These are phyloP conservation scores for Pseudachorutes palmiensis DNA, from an alignment of 1,140 invertebrate genomes.

Conservation along the genomic window DNA sequence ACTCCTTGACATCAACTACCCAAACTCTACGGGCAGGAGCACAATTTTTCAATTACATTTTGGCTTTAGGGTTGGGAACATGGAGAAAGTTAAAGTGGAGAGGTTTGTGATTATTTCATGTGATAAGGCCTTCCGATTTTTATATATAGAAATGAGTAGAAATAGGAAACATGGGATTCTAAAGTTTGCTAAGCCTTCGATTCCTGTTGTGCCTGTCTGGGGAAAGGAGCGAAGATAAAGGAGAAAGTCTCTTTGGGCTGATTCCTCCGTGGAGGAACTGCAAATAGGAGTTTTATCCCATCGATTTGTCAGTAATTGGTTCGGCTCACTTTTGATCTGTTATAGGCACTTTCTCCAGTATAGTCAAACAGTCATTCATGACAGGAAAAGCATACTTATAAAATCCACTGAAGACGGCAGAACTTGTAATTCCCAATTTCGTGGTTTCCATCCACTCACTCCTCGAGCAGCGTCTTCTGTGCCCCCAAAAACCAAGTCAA, in stretches of 20 bases:
- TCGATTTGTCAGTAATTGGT: slow-evolving; percentile 28
- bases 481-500: too few relatives aligned
- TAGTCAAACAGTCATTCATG: slow-evolving; percentile 12
- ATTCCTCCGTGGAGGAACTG: slow-evolving; percentile 12
- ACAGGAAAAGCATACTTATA: not conserved
- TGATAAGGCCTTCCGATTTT: too few relatives aligned
- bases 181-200: not conserved
- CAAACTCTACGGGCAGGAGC: too few relatives aligned
- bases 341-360: slow-evolving; percentile 9
- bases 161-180: not conserved
- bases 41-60: too few relatives aligned
- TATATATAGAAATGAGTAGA: too few relatives aligned
- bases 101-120: too few relatives aligned
- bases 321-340: slow-evolving; percentile 24
- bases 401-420: too few relatives aligned
- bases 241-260: slow-evolving; percentile 3
- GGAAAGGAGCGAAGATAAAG: not conserved
- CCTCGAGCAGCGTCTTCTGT: too few relatives aligned
- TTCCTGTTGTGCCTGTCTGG: not conserved
- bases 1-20: too few relatives aligned
- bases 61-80: too few relatives aligned
- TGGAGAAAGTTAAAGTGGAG: too few relatives aligned
- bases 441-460: not conserved
- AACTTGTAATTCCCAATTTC: not conserved
- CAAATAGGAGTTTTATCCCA: slow-evolving; percentile 25